A percentile compares a stretch with the other conserved stretches of the same genome.
phyloP scores from a whole-genome alignment of 2,888 invertebrate genomes.

The Lasioglossum pauxillum region DNA sequence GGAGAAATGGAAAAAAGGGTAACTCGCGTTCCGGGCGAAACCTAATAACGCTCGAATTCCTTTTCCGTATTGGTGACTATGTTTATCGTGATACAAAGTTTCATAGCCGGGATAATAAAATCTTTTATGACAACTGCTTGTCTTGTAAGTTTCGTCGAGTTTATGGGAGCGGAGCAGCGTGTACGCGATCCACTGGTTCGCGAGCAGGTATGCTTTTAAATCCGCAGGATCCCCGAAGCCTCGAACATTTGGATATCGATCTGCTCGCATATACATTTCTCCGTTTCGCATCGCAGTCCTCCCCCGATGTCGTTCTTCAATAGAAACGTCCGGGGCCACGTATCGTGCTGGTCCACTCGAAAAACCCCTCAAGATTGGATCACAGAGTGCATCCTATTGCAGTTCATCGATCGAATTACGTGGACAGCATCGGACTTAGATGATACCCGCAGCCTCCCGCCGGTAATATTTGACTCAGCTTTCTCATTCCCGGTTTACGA shows the following conservation, averaged over 20 bases:
- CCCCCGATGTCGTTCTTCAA: neutral
- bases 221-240: constrained; percentile 6
- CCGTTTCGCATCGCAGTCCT: neutral
- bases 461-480: neutral
- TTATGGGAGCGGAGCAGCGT: neutral
- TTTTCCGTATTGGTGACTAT: neutral
- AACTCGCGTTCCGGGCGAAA: neutral
- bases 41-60: constrained; percentile 15
- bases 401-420: constrained; percentile 7
- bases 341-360: neutral
- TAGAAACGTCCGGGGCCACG: neutral
- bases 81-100: constrained; percentile 14
- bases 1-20: neutral
- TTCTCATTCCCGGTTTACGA: neutral
- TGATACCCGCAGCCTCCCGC: neutral
- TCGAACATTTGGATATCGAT: constrained; percentile 23
- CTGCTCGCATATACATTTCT: neutral
- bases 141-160: constrained; percentile 20
- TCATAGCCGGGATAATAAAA: constrained; percentile 31
- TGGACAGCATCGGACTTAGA: constrained; percentile 5
- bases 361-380: constrained; percentile 33
- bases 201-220: constrained; percentile 18
- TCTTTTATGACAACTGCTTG: constrained; percentile 33
- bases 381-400: constrained; percentile 19
- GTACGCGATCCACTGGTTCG: constrained; percentile 7